Evolutionary conservation across 2,888 invertebrate species (phyloP), one percentile per base, ranked within the genome.

Genomic region (Drosophila barbarae): DNA sequence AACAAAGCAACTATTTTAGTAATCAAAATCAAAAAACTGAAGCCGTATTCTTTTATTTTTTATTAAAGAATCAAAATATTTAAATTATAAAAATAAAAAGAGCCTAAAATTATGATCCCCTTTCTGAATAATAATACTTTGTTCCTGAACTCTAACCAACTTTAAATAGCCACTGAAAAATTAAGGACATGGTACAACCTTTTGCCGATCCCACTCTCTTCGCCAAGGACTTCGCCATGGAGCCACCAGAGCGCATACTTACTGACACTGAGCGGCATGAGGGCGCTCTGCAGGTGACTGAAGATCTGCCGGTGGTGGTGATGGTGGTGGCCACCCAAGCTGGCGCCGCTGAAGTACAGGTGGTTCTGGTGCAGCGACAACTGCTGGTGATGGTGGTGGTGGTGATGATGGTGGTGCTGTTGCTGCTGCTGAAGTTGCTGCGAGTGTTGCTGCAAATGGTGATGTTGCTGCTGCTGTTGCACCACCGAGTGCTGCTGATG

Each of bases 231-330:
- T 5, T 23, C 23, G 23, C 23, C 26, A 26, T 7, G 46, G 12
- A 15, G 55, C 28, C 15, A 8, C 8, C 10, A n/a, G 38, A 15
- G 52, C 39, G 66, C 66, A 82, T 89, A 90, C 90, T 90, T 89
- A 90, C 90, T 90, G 73, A 90, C 88, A 83, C 89, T 89, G 76
- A 90, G 84, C 74, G 90, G 90, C 87, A 90, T 87, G 53, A 89
- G 84, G 46, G 87, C 88, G 71, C 86, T 87, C 75, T 89, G 89
- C 86, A 89, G 84, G 54, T 89, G 89, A 73, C 88, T 88, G 82
- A 89, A 89, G 76, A 89, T 85, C 84, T 89, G 89, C 46, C 89
- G 87, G 72, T 87, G 88, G 68, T 86, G 88, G 34, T 85, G 86
- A 57, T 87, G 86, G 56, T 85, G 86, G 34, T 76, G 85, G 47